Evolutionary conservation across 2,888 invertebrate species (phyloP), one percentile per base, ranked within the genome.

Genomic region (Iphiclides podalirius): DNA sequence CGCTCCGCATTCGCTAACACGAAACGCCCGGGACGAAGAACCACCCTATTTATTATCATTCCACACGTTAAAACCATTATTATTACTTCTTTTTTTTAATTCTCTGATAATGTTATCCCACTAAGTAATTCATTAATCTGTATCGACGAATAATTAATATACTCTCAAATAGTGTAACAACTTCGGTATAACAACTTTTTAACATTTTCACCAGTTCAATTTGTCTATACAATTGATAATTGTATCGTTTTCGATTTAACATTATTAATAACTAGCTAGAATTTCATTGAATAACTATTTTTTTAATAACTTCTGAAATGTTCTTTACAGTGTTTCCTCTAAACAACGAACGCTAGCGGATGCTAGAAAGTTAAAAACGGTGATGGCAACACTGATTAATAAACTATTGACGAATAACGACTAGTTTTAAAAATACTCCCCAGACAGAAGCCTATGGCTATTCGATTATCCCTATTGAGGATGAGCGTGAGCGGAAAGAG

Each of bases 141-240:
- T 80, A 79, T 78, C 70, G 76, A 72, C 75, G 73, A 74, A 11
- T 79, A 79, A 86, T 44, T 35, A 49, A 31, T 87, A 89, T 88
- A 89, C 88, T 89, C 88, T 89, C 88, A 89, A 85, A 89, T 87
- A 89, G 85, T 86, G 83, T 87, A 89, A 89, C 89, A 89, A 89
- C 81, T 85, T 87, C 81, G 75, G 79, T 85, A 89, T 89, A 89
- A 89, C 87, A 89, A 89, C 86, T 12, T 49, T 68, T 85, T 85
- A 89, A 89, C 88, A 86, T 81, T 86, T 80, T 55, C 64, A 9
- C 73, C 77, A 79, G 81, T 81, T 68, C 76, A 82, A 81, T 81
- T 31, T 81, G 85, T 76, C 81, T 85, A 83, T 77, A 79, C 71
- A 70, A 20, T 20, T 79, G 81, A 70, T 70, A 77, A 71, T 72